These are phyloP conservation scores for Meandrusa payeni DNA, from an alignment of 2,888 invertebrate species.

Conservation along the genomic window DNA sequence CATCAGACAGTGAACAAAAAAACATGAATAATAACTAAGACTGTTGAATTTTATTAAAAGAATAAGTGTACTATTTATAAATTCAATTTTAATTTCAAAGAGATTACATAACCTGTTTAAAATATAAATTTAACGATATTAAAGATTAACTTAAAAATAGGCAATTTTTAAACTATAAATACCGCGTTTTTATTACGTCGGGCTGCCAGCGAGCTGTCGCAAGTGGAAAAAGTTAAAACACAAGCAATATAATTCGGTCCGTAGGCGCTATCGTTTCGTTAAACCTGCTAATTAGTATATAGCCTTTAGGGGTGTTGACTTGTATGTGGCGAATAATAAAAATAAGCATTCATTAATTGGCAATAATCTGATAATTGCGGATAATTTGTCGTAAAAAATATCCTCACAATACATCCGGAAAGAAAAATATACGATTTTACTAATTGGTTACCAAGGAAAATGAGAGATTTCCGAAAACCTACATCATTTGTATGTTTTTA, in stretches of 20 bases:
- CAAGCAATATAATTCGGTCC: slow-evolving; percentile 21
- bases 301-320: no score
- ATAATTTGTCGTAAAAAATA: slow-evolving; percentile 2
- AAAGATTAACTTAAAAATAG: slow-evolving; percentile 1
- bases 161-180: slow-evolving; percentile 1
- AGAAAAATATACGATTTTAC: no score
- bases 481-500: no score
- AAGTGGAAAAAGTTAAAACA: slow-evolving; percentile 16
- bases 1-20: no score
- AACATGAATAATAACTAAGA: no score
- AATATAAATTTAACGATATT: neutral
- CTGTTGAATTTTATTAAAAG: no score
- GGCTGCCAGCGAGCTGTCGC: neutral
- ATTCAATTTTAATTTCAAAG: no score
- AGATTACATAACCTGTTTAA: neutral
- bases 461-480: no score
- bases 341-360: slow-evolving; percentile 19
- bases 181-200: neutral
- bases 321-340: slow-evolving; percentile 25
- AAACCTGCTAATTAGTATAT: slow-evolving; percentile 50
- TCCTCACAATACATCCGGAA: no score
- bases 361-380: slow-evolving; percentile 8
- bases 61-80: neutral
- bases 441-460: no score
- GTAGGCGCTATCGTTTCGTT: slow-evolving; percentile 29